Base-by-base conservation (phyloP, 2,797 vertebrate species). In the Dromococcyx pavoninus region DNA sequence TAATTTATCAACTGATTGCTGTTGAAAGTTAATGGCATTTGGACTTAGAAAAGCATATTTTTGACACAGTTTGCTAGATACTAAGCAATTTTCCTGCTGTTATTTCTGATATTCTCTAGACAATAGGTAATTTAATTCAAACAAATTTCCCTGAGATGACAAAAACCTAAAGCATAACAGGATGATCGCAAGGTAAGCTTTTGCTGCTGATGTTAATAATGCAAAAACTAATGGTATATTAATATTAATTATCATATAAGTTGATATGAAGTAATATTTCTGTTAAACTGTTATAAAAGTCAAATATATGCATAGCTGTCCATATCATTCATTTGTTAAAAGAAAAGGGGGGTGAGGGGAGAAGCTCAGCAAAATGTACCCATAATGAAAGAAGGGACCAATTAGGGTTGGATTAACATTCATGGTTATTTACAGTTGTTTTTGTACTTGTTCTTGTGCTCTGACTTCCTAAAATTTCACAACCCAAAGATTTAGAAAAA, bases 341-440 rank as follows among this genome's bases (percentile, higher is more conserved):
- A 98, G 97, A 97, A 96, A 97, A 37, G 50, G 33, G 6, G 11
- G 11, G 16, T 97, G 93, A 48, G n/a, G 11, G 3, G 11, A 97
- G 50, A 93, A 98, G 98, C 98, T 98, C 98, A 98, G 96, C 96
- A 98, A 98, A 99, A 98, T 98, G 98, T 98, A 98, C 98, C 98
- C 98, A 98, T 98, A 98, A 98, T 98, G 98, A 98, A 99, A 99
- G 98, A 98, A 98, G 98, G 98, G 98, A 98, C 99, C 99, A 99
- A 99, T 99, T 99, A 99, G 98, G 98, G 98, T 98, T 99, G 99
- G 99, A 99, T 99, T 99, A 99, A 99, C 99, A 99, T 99, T 99
- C 99, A 98, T 98, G 99, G 98, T 99, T 99, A 99, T 99, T 99
- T 99, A 99, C 99, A 99, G 99, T 99, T 99, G 99, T 99, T 99